phyloP scores from a whole-genome alignment of 2,888 invertebrate species.

The Lumbricus terrestris region DNA sequence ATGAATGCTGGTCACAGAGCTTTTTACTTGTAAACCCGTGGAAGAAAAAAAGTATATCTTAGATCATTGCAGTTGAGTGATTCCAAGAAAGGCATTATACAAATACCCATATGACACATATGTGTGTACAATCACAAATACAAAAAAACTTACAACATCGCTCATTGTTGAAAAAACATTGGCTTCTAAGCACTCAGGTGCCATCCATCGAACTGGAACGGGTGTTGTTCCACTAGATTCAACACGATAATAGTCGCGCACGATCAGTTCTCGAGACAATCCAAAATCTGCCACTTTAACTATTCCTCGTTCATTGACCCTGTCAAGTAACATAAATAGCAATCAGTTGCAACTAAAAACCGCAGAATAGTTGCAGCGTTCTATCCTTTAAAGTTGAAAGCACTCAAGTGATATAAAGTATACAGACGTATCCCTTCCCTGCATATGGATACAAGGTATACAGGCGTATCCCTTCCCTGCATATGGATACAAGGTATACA shows the following conservation, averaged over 20 bases:
- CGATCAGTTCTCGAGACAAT: constrained; percentile 60
- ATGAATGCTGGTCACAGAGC: not conserved
- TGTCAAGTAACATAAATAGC: constrained; percentile 12
- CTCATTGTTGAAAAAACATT: constrained; percentile 34
- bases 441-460: not conserved
- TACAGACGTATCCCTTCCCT: not conserved
- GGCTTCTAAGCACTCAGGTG: constrained; percentile 33
- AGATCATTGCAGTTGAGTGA: too few species aligned
- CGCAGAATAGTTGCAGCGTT: not conserved
- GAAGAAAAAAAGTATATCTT: too few species aligned
- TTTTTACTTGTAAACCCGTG: not conserved
- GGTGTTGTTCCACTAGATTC: constrained; percentile 31
- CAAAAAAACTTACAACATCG: constrained; percentile 32
- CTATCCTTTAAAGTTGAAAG: not conserved
- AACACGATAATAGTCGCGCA: constrained; percentile 53
- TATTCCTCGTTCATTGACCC: constrained; percentile 48
- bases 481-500: not conserved
- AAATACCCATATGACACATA: not conserved
- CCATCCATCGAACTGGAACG: constrained; percentile 37
- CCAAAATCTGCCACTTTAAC: constrained; percentile 63
- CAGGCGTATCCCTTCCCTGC: not conserved
- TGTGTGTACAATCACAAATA: not conserved
- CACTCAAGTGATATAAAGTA: not conserved
- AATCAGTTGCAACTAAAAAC: not conserved
- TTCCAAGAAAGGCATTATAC: not conserved